Evolutionary conservation across 2,888 invertebrate genomes (phyloP).

Genomic region (Hypsopygia costalis): DNA sequence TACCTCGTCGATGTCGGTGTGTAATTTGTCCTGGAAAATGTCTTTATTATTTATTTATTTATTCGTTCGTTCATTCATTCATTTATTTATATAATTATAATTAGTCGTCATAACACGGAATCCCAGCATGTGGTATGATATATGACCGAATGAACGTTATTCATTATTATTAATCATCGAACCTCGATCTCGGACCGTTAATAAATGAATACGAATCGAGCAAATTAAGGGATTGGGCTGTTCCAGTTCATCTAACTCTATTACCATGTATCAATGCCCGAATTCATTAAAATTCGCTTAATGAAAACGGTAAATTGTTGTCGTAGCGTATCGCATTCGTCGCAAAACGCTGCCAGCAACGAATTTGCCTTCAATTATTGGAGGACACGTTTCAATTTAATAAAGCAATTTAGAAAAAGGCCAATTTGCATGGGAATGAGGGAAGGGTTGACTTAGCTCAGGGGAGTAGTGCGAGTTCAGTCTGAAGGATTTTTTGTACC

Average conservation of each 20-base stretch:
- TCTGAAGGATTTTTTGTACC: too few species aligned
- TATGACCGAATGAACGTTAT: too few species aligned
- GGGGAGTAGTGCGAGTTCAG: neutral
- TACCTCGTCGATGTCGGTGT: too few species aligned
- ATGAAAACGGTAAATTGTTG: slow-evolving; percentile 43
- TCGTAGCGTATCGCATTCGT: slow-evolving; percentile 32
- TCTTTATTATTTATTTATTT: too few species aligned
- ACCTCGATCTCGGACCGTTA: too few species aligned
- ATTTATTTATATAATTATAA: too few species aligned
- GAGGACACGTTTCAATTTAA: slow-evolving; percentile 71
- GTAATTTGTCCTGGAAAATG: too few species aligned
- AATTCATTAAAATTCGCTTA: slow-evolving; percentile 50
- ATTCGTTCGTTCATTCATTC: too few species aligned
- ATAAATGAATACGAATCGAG: too few species aligned
- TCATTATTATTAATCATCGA: too few species aligned
- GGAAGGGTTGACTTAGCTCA: slow-evolving; percentile 41
- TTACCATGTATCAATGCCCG: slow-evolving; percentile 8
- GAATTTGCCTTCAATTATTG: slow-evolving; percentile 57
- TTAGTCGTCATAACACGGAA: too few species aligned
- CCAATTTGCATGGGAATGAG: slow-evolving; percentile 66
- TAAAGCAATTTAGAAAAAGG: slow-evolving; percentile 74
- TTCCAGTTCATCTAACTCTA: neutral
- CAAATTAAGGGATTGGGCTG: neutral
- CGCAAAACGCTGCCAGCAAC: slow-evolving; percentile 18
- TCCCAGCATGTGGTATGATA: too few species aligned